phyloP scores from a whole-genome alignment of 2,888 invertebrate species.

The Dyspetes luteomarginatus region DNA sequence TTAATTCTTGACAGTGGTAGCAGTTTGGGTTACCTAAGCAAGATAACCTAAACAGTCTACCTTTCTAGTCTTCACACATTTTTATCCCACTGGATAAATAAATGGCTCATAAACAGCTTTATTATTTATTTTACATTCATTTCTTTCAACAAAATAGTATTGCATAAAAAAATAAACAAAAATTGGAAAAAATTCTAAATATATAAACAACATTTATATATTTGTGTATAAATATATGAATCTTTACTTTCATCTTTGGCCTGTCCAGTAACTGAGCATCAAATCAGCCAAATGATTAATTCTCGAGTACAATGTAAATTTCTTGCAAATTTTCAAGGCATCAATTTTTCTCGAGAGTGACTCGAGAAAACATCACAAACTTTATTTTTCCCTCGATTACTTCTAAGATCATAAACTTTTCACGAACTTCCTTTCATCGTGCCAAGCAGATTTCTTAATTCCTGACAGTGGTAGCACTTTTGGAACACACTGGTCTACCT shows the following conservation, averaged over 20 bases:
- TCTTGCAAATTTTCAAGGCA: not conserved
- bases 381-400: slow-evolving; percentile 3
- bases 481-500: too few species aligned
- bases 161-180: too few species aligned
- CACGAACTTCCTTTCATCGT: not conserved
- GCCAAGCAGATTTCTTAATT: not conserved
- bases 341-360: slow-evolving; percentile 3
- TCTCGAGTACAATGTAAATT: not conserved
- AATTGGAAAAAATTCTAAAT: not conserved
- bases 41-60: too few species aligned
- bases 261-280: not conserved
- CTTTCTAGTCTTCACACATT: too few species aligned
- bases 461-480: too few species aligned
- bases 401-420: slow-evolving; percentile 1
- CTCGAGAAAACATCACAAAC: slow-evolving; percentile 3
- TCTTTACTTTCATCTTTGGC: not conserved
- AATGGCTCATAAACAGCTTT: too few species aligned
- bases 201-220: not conserved
- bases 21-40: too few species aligned
- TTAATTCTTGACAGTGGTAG: not conserved
- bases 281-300: not conserved
- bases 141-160: too few species aligned
- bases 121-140: too few species aligned
- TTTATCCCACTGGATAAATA: too few species aligned
- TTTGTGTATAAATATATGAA: not conserved